phyloP scores from a whole-genome alignment of 2,797 vertebrate genomes.

The Phataginus tetradactyla region DNA sequence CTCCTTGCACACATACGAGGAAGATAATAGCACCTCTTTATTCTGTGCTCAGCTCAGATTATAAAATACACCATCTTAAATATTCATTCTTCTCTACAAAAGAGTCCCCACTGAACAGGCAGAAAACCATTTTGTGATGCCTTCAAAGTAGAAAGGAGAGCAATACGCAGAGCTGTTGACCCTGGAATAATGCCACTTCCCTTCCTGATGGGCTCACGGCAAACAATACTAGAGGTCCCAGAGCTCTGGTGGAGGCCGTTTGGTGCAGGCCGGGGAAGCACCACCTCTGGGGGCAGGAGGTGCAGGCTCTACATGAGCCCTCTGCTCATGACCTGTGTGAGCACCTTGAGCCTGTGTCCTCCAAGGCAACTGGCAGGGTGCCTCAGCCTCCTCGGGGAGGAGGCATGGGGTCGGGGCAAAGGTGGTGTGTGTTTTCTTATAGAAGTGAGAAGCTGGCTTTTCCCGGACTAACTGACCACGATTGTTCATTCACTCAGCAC shows the following conservation, averaged over 20 bases:
- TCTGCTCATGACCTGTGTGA: background rate
- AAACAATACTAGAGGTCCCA: background rate
- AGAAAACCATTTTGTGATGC: background rate
- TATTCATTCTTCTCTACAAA: background rate
- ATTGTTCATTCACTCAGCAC: background rate
- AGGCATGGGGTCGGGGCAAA: background rate
- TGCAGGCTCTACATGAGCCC: background rate
- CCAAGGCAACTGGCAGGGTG: too few relatives aligned
- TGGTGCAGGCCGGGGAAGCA: too few relatives aligned
- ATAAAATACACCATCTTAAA: background rate
- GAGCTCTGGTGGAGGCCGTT: too few relatives aligned
- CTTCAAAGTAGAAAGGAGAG: constrained; percentile 23
- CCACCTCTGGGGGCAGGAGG: background rate
- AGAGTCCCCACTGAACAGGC: background rate
- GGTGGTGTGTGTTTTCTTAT: background rate
- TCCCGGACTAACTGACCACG: background rate
- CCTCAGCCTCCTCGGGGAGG: background rate
- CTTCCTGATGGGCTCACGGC: background rate
- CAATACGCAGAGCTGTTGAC: background rate
- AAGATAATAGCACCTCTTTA: constrained; percentile 62
- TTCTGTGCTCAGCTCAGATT: constrained; percentile 44
- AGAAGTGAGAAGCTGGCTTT: background rate
- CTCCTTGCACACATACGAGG: constrained; percentile 22
- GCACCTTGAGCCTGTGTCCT: background rate
- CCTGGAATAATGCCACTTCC: background rate